Percentiles rank a stretch among this genome's conserved stretches.
Conservation (phyloP, 92 coral and sea anemone genomes). For the Palythoa grandis region DNA sequence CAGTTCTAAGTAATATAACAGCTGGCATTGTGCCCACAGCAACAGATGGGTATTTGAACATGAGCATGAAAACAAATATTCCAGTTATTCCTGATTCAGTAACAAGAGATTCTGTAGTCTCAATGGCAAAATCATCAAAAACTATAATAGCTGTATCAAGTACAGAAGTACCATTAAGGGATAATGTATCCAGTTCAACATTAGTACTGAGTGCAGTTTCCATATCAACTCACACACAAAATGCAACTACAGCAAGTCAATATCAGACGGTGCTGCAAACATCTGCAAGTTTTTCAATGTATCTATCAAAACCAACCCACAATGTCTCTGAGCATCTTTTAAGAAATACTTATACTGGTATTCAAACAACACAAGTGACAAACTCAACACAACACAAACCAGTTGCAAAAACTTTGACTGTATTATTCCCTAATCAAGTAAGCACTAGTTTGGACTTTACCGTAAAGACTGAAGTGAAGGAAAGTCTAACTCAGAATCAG, state of each 20-base stretch:
- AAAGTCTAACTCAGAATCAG: not conserved
- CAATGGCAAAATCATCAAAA: not conserved
- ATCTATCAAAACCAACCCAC: not conserved
- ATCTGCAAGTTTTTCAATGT: not conserved
- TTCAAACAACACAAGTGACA: not conserved
- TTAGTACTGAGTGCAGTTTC: not conserved
- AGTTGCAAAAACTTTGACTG: not conserved
- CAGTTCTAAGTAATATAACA: conserved; percentile 38
- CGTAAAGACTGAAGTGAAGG: not conserved
- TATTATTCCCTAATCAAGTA: not conserved
- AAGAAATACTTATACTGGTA: not conserved
- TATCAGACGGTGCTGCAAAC: not conserved
- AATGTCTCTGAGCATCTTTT: not conserved
- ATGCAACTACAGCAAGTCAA: not conserved
- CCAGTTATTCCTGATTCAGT: conserved; percentile 19
- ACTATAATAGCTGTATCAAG: not conserved
- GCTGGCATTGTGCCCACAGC: not conserved
- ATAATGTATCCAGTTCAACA: not conserved
- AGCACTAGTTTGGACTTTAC: not conserved
- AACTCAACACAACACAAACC: not conserved
- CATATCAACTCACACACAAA: not conserved
- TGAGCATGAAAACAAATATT: not conserved
- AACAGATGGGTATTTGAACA: not conserved
- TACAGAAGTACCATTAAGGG: not conserved
- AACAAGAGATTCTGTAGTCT: not conserved